Conservation (phyloP, 2,888 invertebrate species). For the Tinea trinotella region DNA sequence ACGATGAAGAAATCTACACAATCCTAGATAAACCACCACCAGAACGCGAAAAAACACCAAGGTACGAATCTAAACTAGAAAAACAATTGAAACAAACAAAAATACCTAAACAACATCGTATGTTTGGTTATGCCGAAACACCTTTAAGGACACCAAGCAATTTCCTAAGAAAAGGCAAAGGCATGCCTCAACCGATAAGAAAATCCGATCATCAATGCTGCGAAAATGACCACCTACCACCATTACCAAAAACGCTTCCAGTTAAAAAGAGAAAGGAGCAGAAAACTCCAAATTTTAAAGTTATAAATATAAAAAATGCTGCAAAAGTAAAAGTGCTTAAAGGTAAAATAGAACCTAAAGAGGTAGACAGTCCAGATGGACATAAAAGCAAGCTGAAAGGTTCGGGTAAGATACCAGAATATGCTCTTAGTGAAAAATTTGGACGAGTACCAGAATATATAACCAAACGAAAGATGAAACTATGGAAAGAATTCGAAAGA, state of each 20-base stretch:
- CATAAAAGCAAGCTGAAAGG: constrained; percentile 72
- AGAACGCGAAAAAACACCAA: constrained; percentile 60
- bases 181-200: constrained; percentile 54
- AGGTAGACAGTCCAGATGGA: constrained; percentile 76
- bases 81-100: constrained; percentile 57
- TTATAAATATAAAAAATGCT: constrained; percentile 74
- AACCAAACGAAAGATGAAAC: constrained; percentile 55
- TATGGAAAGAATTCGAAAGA: constrained; percentile 41
- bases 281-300: constrained; percentile 65
- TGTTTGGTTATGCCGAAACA: constrained; percentile 78
- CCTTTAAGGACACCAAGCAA: constrained; percentile 72
- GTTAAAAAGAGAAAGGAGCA: constrained; percentile 39
- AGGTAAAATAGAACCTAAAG: constrained; percentile 68
- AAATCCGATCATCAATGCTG: constrained; percentile 48
- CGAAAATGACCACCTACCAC: constrained; percentile 51
- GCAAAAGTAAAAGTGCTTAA: constrained; percentile 66
- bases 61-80: constrained; percentile 67
- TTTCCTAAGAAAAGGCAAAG: constrained; percentile 75
- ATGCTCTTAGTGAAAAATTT: constrained; percentile 75
- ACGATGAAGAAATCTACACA: constrained; percentile 78
- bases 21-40: constrained; percentile 65
- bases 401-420: constrained; percentile 78
- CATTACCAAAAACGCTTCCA: constrained; percentile 57
- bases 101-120: constrained; percentile 62
- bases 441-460: constrained; percentile 81